These are phyloP conservation scores for Asteroscopus sphinx DNA, from an alignment of 2,888 invertebrate species.

Conservation along the genomic window DNA sequence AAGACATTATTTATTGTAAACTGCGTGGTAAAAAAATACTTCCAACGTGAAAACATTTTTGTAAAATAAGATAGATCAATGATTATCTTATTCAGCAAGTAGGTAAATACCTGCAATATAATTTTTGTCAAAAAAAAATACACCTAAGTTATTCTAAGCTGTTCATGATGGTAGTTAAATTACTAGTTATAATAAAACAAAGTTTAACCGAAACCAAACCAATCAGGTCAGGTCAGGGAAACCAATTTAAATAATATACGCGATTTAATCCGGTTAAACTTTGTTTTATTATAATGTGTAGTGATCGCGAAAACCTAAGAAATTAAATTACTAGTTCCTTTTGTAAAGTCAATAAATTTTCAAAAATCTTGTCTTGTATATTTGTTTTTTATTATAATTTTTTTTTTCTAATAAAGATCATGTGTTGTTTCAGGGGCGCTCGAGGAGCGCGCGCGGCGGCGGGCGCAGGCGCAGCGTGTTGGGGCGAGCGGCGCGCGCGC, in stretches of 20 bases:
- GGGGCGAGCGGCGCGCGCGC: constrained; percentile 76
- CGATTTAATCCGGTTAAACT: too few species aligned
- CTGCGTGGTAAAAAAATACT: neutral
- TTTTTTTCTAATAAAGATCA: constrained; percentile 2
- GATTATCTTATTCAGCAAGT: constrained; percentile 1
- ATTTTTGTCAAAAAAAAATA: neutral
- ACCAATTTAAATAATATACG: too few species aligned
- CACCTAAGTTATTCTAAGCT: too few species aligned
- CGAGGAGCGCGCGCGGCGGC: constrained; percentile 71
- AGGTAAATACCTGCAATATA: neutral
- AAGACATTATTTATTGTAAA: neutral
- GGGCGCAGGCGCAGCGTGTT: constrained; percentile 65
- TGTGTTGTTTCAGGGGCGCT: constrained; percentile 69
- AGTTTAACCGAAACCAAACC: too few species aligned
- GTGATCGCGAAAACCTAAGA: too few species aligned
- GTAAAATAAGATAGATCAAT: neutral
- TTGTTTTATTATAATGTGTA: too few species aligned
- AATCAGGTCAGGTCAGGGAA: too few species aligned
- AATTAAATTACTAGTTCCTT: too few species aligned
- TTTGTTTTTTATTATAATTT: neutral
- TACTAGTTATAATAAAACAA: too few species aligned
- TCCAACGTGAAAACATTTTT: neutral
- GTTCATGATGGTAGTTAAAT: too few species aligned
- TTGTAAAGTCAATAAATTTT: too few species aligned
- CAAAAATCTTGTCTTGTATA: too few species aligned